A percentile compares a stretch with the other conserved stretches of the same genome.
Conservation (phyloP, 2,113 vertebrate genomes). For the Atherinomorus stipes region DNA sequence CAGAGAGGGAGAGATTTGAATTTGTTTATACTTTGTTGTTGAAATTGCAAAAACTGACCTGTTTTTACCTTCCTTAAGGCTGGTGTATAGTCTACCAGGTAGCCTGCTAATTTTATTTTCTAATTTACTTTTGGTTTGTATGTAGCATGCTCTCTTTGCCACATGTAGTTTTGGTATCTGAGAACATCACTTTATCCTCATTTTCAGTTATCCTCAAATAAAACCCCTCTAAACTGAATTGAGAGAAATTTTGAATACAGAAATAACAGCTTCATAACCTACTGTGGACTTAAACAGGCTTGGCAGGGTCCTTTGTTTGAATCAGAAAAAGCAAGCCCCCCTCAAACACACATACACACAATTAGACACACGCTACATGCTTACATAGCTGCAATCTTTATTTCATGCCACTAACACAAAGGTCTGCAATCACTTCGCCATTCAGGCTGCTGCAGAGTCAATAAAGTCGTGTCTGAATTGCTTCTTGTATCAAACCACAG, state of each 20-base stretch:
- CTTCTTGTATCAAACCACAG: slow-evolving; percentile 27
- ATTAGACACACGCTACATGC: neutral
- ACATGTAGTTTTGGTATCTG: no score
- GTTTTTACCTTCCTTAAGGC: no score
- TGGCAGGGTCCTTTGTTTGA: neutral
- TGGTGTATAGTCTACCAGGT: no score
- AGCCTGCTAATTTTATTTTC: no score
- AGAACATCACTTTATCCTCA: no score
- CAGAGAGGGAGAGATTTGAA: no score
- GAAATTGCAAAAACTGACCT: no score
- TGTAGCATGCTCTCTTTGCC: no score
- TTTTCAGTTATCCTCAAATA: no score
- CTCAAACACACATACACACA: neutral
- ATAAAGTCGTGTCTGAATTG: slow-evolving; percentile 45
- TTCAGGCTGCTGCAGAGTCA: slow-evolving; percentile 36
- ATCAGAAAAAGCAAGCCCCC: slow-evolving; percentile 13
- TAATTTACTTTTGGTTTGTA: no score
- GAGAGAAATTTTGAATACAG: neutral
- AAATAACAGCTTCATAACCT: neutral
- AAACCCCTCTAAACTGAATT: neutral
- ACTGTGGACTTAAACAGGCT: slow-evolving; percentile 6
- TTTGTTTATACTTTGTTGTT: no score
- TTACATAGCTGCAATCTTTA: slow-evolving; percentile 25
- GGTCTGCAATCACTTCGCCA: slow-evolving; percentile 30
- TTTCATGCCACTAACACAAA: slow-evolving; percentile 37